A percentile compares a stretch with the other conserved stretches of the same genome.
Conservation (phyloP, 2,113 vertebrate genomes). For the Myrmophylax atrothorax region DNA sequence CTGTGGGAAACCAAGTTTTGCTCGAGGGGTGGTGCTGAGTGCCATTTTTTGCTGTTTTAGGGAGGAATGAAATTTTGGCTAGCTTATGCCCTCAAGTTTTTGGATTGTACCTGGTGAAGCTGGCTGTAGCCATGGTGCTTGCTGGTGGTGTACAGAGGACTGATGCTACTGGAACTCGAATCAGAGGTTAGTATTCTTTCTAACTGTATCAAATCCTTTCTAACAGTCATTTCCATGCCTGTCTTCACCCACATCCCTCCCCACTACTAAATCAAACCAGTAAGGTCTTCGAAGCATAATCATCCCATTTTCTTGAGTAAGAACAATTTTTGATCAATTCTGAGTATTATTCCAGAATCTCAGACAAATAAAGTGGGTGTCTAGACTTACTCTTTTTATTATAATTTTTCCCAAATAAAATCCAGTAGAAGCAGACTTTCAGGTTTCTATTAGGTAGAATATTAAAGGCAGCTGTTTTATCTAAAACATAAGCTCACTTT, state of each 20-base stretch:
- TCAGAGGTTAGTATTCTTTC: slow-evolving; percentile 84
- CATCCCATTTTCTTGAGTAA: background rate
- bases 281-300: background rate
- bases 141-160: slow-evolving; percentile 93
- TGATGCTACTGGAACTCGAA: slow-evolving; percentile 89
- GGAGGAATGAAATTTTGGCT: slow-evolving; percentile 91
- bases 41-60: slow-evolving; percentile 69
- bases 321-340: background rate
- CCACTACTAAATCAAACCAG: background rate
- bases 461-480: slow-evolving; percentile 3
- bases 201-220: background rate
- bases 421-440: background rate
- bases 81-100: slow-evolving; percentile 96
- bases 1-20: background rate
- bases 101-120: slow-evolving; percentile 93
- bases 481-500: background rate
- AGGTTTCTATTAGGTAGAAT: background rate
- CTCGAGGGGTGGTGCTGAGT: background rate
- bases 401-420: background rate
- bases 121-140: slow-evolving; percentile 93
- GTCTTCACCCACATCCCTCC: background rate
- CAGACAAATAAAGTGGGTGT: background rate
- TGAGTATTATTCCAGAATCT: background rate
- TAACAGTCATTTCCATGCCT: background rate
- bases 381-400: background rate